Percentiles rank a stretch among this genome's conserved stretches.
phyloP scores from a whole-genome alignment of 2,113 vertebrate species.

The Xiphophorus couchianus region DNA sequence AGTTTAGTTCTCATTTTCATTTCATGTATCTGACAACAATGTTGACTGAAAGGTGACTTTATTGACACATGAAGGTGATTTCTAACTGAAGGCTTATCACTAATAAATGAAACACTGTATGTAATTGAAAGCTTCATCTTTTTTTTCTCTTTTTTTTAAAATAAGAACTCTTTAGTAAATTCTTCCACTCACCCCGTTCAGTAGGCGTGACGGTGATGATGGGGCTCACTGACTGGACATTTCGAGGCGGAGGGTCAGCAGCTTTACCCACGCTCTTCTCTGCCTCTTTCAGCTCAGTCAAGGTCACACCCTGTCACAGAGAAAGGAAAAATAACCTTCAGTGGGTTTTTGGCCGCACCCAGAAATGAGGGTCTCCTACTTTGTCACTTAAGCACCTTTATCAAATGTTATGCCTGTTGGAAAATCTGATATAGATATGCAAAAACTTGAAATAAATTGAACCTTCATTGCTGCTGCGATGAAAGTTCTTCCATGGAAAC shows the following conservation, averaged over 20 bases:
- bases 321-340: slow-evolving; percentile 5
- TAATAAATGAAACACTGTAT: too few species aligned
- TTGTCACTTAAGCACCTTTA: not conserved
- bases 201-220: slow-evolving; percentile 77
- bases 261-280: slow-evolving; percentile 80
- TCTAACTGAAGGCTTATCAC: too few species aligned
- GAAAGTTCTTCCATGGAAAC: not conserved
- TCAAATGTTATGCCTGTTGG: not conserved
- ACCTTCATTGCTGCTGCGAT: too few species aligned
- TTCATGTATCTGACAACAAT: too few species aligned
- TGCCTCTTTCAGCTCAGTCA: slow-evolving; percentile 90
- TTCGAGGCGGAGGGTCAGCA: slow-evolving; percentile 60
- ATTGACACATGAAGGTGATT: too few species aligned
- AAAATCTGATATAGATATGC: not conserved
- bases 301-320: slow-evolving; percentile 85
- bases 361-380: too few species aligned
- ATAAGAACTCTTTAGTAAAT: too few species aligned
- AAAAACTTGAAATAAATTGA: not conserved
- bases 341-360: not conserved
- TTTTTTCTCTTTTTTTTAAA: too few species aligned
- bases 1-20: too few species aligned
- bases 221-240: slow-evolving; percentile 78
- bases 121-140: too few species aligned
- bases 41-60: too few species aligned
- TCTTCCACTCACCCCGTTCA: slow-evolving; percentile 74